A percentile compares a stretch with the other conserved stretches of the same genome.
phyloP scores from a whole-genome alignment of 2,797 vertebrate genomes.

The Anguilla anguilla region DNA sequence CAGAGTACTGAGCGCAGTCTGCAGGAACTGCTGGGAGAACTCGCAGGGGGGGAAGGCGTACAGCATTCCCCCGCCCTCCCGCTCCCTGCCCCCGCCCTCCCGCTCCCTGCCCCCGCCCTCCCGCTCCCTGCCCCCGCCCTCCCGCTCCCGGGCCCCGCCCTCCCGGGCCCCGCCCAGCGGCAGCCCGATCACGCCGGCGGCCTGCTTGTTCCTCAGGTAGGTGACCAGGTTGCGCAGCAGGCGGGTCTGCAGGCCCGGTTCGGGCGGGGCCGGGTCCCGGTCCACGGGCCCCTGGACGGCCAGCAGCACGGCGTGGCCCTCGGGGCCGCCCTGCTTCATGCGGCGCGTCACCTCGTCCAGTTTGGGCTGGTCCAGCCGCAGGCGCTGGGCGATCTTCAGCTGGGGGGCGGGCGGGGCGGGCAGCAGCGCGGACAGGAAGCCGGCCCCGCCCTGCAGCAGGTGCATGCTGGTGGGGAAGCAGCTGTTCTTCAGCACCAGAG shows the following conservation, averaged over 20 bases:
- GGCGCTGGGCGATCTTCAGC: slow-evolving; percentile 96
- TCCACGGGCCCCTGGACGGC: slow-evolving; percentile 85
- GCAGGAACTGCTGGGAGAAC: slow-evolving; percentile 95
- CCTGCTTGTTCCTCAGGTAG: slow-evolving; percentile 98
- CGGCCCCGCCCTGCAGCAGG: slow-evolving; percentile 88
- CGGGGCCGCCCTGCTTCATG: slow-evolving; percentile 87
- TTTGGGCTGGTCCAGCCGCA: slow-evolving; percentile 94
- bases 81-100: slow-evolving; percentile 86
- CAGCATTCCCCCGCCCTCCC: slow-evolving; percentile 88
- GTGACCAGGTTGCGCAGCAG: slow-evolving; percentile 97
- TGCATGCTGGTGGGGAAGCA: slow-evolving; percentile 95
- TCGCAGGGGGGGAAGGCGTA: slow-evolving; percentile 96
- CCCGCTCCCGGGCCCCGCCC: slow-evolving; percentile 78
- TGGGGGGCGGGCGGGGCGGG: slow-evolving; percentile 71
- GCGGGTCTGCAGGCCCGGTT: slow-evolving; percentile 89
- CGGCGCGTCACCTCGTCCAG: slow-evolving; percentile 94
- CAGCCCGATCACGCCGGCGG: slow-evolving; percentile 94
- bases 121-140: slow-evolving; percentile 80
- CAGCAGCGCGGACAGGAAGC: slow-evolving; percentile 83
- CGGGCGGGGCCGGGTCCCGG: slow-evolving; percentile 74
- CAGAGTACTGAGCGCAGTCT: slow-evolving; percentile 87
- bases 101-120: slow-evolving; percentile 77
- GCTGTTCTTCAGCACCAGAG: slow-evolving; percentile 96
- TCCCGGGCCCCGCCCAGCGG: slow-evolving; percentile 86
- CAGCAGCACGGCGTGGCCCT: slow-evolving; percentile 88